Conservation (phyloP, 2,888 invertebrate species). For the Hecatera dysodea region DNA sequence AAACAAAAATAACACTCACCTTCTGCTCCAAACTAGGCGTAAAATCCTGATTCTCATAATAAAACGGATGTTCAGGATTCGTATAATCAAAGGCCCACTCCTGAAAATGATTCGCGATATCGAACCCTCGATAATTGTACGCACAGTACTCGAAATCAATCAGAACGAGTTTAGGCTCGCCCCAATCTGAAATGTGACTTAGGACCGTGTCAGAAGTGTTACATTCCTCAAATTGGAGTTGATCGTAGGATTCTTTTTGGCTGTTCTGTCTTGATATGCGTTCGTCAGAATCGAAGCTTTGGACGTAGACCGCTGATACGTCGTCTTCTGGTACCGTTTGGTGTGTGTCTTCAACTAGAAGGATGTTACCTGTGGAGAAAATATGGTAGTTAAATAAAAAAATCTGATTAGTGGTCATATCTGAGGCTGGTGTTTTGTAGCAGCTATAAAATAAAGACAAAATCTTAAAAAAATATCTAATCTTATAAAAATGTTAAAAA, state of each 20-base stretch:
- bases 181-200: slow-evolving; percentile 79
- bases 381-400: too few relatives aligned
- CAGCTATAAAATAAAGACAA: too few relatives aligned
- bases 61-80: slow-evolving; percentile 94
- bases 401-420: too few relatives aligned
- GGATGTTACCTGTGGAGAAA: slow-evolving; percentile 87
- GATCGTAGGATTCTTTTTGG: slow-evolving; percentile 64
- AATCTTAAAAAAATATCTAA: too few relatives aligned
- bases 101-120: slow-evolving; percentile 98
- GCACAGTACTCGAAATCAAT: slow-evolving; percentile 99
- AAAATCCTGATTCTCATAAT: slow-evolving; percentile 92
- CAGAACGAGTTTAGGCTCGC: slow-evolving; percentile 93
- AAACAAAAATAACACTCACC: slow-evolving; percentile 81
- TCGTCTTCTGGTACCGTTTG: slow-evolving; percentile 71
- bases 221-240: slow-evolving; percentile 74
- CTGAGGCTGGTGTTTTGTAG: too few relatives aligned
- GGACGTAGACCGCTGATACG: slow-evolving; percentile 67
- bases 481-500: too few relatives aligned
- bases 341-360: slow-evolving; percentile 84
- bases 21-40: slow-evolving; percentile 95
- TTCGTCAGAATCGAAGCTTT: slow-evolving; percentile 64
- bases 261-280: slow-evolving; percentile 6
- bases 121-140: slow-evolving; percentile 97
- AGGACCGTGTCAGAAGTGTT: slow-evolving; percentile 82
- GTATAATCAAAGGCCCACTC: slow-evolving; percentile 98